Conservation (phyloP, 2,888 invertebrate genomes). For the Panzeria rudis region DNA sequence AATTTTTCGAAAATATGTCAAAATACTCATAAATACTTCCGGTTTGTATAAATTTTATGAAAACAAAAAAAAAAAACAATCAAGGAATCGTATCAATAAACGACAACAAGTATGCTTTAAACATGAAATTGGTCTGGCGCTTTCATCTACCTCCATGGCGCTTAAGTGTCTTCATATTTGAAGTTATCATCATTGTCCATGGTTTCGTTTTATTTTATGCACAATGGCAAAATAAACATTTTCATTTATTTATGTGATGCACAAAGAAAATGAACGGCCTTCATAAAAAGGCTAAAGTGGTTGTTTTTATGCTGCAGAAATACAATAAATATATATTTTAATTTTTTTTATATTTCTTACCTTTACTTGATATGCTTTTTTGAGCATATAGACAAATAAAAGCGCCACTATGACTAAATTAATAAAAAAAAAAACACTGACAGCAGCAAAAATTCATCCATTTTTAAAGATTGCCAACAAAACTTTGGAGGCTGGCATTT, state of each 20-base stretch:
- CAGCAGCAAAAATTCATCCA: background rate
- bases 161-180: constrained; percentile 39
- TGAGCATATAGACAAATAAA: constrained; percentile 64
- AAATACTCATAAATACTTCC: constrained; percentile 60
- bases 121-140: constrained; percentile 19
- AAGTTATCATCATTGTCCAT: constrained; percentile 52
- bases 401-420: constrained; percentile 63
- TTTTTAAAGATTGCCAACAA: constrained; percentile 44
- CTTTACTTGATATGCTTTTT: constrained; percentile 33
- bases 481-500: constrained; percentile 13
- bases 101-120: too few species aligned
- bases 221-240: constrained; percentile 24
- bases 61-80: background rate
- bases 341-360: constrained; percentile 22
- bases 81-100: background rate
- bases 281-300: constrained; percentile 49
- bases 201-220: background rate
- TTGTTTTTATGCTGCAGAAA: constrained; percentile 51
- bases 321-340: constrained; percentile 54
- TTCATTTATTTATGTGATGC: constrained; percentile 59
- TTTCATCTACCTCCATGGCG: constrained; percentile 43
- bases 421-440: constrained; percentile 7
- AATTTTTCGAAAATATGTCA: constrained; percentile 55
- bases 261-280: constrained; percentile 60
- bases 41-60: constrained; percentile 32